Conservation (phyloP, 2,797 vertebrate species). For the Gambusia yucatana region DNA sequence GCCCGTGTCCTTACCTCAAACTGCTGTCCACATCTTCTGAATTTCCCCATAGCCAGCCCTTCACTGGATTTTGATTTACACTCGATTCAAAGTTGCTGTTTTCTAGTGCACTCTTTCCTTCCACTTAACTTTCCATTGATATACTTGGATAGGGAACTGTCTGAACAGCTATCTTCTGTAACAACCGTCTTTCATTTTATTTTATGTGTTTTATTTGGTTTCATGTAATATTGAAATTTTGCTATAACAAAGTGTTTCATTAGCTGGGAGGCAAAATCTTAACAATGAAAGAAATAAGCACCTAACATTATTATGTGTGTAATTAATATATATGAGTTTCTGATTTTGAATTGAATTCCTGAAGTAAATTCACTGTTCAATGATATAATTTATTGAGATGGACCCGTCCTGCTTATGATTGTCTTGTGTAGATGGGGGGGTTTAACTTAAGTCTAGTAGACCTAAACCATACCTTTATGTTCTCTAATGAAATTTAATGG, state of each 20-base stretch:
- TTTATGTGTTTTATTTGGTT: not conserved
- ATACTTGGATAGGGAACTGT: not conserved
- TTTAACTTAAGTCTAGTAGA: slow-evolving; percentile 42
- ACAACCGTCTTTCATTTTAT: not conserved
- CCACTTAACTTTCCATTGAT: not conserved
- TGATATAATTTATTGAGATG: not conserved
- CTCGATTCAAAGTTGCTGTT: not conserved
- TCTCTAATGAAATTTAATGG: slow-evolving; percentile 68
- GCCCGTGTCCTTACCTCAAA: not conserved
- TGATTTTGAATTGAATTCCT: not conserved
- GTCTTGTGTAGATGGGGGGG: slow-evolving; percentile 13
- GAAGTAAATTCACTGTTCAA: not conserved
- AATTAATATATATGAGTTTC: not conserved
- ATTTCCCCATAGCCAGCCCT: not conserved
- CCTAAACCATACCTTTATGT: slow-evolving; percentile 18
- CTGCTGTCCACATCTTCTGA: not conserved
- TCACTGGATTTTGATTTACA: not conserved
- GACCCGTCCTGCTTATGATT: not conserved
- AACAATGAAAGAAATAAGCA: not conserved
- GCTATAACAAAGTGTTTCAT: not conserved
- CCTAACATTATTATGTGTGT: not conserved
- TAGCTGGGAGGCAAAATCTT: not conserved
- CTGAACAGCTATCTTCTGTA: not conserved
- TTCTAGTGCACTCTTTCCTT: not conserved
- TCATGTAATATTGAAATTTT: not conserved